Percentiles rank a stretch among this genome's conserved stretches.
Conservation (phyloP, 2,888 invertebrate species). For the Ennomos quercinarius region DNA sequence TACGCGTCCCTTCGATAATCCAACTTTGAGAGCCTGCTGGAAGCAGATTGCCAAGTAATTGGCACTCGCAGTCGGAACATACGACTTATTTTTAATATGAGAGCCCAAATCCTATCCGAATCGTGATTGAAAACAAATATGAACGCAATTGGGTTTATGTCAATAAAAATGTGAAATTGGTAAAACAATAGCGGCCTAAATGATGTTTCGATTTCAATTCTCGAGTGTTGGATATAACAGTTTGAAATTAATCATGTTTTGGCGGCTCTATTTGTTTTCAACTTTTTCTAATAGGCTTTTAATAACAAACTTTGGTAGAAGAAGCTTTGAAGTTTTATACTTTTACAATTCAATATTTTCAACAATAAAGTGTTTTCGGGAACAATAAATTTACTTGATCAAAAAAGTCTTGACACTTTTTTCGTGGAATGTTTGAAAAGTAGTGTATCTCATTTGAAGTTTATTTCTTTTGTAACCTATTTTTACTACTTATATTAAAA, state of each 20-base stretch:
- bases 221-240: slow-evolving; percentile 2
- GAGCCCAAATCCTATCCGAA: slow-evolving; percentile 22
- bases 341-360: no score
- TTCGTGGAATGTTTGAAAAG: not conserved
- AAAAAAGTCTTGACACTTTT: not conserved
- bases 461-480: no score
- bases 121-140: slow-evolving; percentile 40
- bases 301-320: not conserved
- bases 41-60: slow-evolving; percentile 37
- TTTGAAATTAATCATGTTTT: slow-evolving; percentile 19
- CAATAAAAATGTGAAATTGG: slow-evolving; percentile 29
- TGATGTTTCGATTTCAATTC: slow-evolving; percentile 14
- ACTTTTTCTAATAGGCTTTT: not conserved
- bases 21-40: slow-evolving; percentile 27
- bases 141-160: slow-evolving; percentile 25
- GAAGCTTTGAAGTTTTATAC: no score
- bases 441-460: no score
- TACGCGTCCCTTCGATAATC: slow-evolving; percentile 34
- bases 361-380: no score
- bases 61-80: slow-evolving; percentile 31
- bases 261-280: slow-evolving; percentile 4
- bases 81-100: slow-evolving; percentile 34
- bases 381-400: no score
- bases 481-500: no score
- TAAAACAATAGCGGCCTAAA: slow-evolving; percentile 20